phyloP scores from a whole-genome alignment of 2,888 invertebrate genomes.

The Augiades crinisus region DNA sequence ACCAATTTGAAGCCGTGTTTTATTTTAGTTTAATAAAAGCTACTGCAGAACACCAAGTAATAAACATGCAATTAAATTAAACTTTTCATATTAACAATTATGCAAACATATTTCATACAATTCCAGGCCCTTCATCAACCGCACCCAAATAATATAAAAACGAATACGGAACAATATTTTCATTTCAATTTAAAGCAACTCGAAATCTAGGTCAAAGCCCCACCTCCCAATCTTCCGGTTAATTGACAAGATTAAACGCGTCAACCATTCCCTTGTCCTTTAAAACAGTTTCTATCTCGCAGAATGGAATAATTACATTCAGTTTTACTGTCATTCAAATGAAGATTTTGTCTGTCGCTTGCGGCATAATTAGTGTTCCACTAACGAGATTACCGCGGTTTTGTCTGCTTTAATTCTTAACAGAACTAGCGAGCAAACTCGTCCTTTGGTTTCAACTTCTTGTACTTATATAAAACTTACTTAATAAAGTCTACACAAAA shows the following conservation, averaged over 20 bases:
- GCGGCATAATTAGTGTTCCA: conserved; percentile 41
- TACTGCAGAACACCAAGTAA: no score
- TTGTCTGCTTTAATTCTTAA: not conserved
- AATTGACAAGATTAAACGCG: conserved; percentile 65
- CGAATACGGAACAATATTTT: not conserved
- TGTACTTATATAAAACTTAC: not conserved
- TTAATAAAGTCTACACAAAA: no score
- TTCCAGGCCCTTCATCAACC: no score
- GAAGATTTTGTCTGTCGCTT: conserved; percentile 43
- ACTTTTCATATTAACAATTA: no score
- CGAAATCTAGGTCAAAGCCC: conserved; percentile 7
- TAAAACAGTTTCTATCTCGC: conserved; percentile 52
- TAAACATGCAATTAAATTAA: no score
- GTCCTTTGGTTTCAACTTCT: no score
- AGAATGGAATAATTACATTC: conserved; percentile 54
- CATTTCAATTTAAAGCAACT: not conserved
- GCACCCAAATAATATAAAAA: no score
- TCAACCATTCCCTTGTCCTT: conserved; percentile 49
- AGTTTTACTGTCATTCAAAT: conserved; percentile 56
- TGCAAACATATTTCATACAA: no score
- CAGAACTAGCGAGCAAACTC: no score
- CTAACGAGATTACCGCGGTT: conserved; percentile 41
- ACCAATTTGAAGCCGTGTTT: no score
- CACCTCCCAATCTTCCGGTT: conserved; percentile 55
- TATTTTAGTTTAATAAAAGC: no score